Evolutionary conservation across 1,140 invertebrate genomes (phyloP), one percentile per base, ranked within the genome.

Genomic region (Pseudomyrmex gracilis): DNA sequence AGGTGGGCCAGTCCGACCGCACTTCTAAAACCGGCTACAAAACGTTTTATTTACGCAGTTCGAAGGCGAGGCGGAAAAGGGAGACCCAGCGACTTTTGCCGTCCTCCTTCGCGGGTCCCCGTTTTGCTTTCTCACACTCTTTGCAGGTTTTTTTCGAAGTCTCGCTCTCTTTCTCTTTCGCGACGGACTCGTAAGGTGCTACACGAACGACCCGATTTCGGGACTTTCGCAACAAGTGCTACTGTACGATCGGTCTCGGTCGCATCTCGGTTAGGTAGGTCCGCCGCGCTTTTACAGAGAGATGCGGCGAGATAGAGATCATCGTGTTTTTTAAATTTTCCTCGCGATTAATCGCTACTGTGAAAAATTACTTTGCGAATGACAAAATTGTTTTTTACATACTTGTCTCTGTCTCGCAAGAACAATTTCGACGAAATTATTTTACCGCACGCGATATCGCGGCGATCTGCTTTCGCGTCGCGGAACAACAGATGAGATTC

Each of bases 151-250:
- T 17, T 47, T 61, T 20, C n/a, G 51, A 45, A 51, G 15, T 53
- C 24, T 24, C 2, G 3, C 3, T 51, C 17, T 43, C 58, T 77
- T 60, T 61, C 82, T 60, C 64, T 51, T 24, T 47, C 13, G 61
- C 10, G n/a, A 64, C 63, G 47, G 34, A 57, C 45, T 66, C 10
- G 86, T 82, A 87, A 87, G 86, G 86, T 87, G 85, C 17, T 82
- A 73, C 70, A 82, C 78, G 66, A 84, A 64, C 63, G 70, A 74
- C 78, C 70, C 67, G 67, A 87, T 78, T 87, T 80, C 61, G 51
- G 77, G 51, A 77, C 85, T 91, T 92, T 92, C 53, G 90, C 89
- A 89, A 90, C 91, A 92, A 92, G 91, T 92, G 91, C 70, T 70
- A 91, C 87, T 87, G 85, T 92, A 83, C 64, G 53, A n/a, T 57